Evolutionary conservation across 1,140 invertebrate species (phyloP), one percentile per base, ranked within the genome.

Genomic region (Drosophila serrata): DNA sequence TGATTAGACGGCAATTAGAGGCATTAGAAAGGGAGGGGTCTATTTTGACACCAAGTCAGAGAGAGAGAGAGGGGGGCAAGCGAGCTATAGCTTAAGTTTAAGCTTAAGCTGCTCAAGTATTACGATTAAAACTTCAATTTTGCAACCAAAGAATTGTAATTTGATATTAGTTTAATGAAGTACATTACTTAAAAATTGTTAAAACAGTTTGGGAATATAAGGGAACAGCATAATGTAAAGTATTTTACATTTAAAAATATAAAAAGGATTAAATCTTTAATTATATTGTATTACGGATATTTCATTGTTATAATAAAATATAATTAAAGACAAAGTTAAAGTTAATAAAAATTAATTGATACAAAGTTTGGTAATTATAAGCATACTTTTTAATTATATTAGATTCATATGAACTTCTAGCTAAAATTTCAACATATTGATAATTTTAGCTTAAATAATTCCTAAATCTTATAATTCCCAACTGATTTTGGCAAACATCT

Each of bases 1-100:
- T 64, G 68, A 75, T 76, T 75, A 75, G 74, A 67, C 39, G 51
- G 65, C 68, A 72, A 76, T 76, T 76, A 76, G 73, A 67, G 64
- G 72, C 53, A 43, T 74, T 51, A 13, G 43, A 35, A 37, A 35
- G 31, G 19, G 19, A 35, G 17, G 51, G 19, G 31, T 15, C 27
- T 6, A 35, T 1, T 12, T 1, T 35, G 19, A 39, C 11, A 40
- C 27, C 6, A 11, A 24, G 8, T 2, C 48, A 19, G 42, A 48
- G 27, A 39, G 13, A 40, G 27, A 1, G 7, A 31, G 11, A 3
- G 61, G 15, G 40, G 48, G 35, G 49, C n/a, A 27, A 15, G 24
- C n/a, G 24, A 65, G 33, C 19, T 43, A 27, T 9, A 57, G 15
- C 17, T 49, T 11, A n/a, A 24, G 2, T 6, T n/a, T 31, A 58